Percentiles rank a stretch among this genome's conserved stretches.
phyloP scores from a whole-genome alignment of 2,113 vertebrate genomes.

The Anguilla rostrata region DNA sequence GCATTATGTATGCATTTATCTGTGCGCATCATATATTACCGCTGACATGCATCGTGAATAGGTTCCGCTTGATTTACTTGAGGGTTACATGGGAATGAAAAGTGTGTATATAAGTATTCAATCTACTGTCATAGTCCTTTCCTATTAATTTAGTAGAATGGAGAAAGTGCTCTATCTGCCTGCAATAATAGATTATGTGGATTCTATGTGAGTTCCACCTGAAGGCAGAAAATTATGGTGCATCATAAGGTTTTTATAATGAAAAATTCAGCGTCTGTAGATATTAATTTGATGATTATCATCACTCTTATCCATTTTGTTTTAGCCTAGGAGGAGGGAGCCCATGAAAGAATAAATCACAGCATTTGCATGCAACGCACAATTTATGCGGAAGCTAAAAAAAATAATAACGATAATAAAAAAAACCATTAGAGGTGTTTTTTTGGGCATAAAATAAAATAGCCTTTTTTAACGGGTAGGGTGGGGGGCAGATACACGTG shows the following conservation, averaged over 20 bases:
- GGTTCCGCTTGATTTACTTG: conserved; percentile 3
- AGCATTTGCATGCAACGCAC: not conserved
- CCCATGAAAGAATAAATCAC: not conserved
- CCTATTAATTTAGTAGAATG: not conserved
- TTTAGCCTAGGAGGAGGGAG: not conserved
- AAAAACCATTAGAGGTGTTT: not conserved
- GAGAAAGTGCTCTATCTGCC: not conserved
- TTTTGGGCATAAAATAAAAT: not conserved
- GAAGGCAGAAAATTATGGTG: not conserved
- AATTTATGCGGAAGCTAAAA: not conserved
- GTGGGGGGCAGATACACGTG: no score
- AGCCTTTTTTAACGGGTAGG: no score
- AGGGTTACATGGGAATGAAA: not conserved
- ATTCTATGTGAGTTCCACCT: not conserved
- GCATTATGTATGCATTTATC: not conserved
- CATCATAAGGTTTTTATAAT: not conserved
- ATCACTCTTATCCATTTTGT: not conserved
- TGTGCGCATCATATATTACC: not conserved
- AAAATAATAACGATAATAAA: not conserved
- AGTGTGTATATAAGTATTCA: not conserved
- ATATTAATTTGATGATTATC: not conserved
- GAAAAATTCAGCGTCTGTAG: not conserved
- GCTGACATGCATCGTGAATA: not conserved
- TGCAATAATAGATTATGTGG: not conserved
- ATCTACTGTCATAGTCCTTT: not conserved